These are phyloP conservation scores for Syncerus caffer DNA, from an alignment of 2,797 vertebrate genomes.

Conservation along the genomic window DNA sequence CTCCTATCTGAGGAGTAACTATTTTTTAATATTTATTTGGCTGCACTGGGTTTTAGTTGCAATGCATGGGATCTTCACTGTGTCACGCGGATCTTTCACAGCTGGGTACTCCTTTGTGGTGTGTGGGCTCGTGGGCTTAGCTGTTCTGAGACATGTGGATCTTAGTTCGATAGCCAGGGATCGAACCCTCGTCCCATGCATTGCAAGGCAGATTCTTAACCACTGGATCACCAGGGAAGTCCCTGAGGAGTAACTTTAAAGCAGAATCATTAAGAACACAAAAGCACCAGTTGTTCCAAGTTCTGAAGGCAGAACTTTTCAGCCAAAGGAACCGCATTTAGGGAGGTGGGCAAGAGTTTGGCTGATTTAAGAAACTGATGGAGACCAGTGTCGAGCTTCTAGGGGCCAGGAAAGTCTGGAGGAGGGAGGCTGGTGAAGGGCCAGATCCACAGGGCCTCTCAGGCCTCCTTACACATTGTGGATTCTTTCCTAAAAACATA, in stretches of 20 bases:
- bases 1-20: neutral
- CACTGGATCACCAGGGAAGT: neutral
- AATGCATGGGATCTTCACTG: neutral
- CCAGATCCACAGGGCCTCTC: neutral
- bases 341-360: neutral
- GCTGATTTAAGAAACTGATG: neutral
- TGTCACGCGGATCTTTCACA: neutral
- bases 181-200: neutral
- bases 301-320: neutral
- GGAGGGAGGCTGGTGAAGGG: neutral
- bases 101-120: neutral
- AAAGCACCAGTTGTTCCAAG: neutral
- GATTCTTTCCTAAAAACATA: neutral
- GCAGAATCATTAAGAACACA: neutral
- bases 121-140: neutral
- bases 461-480: neutral
- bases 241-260: neutral
- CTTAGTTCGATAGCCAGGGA: neutral
- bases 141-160: neutral
- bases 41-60: neutral
- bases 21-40: neutral
- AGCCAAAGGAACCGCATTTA: neutral
- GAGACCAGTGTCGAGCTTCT: neutral
- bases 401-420: neutral
- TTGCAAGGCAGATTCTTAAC: neutral